Evolutionary conservation across 2,888 invertebrate species (phyloP), one percentile per base, ranked within the genome.

Genomic region (Prenolepis imparis): DNA sequence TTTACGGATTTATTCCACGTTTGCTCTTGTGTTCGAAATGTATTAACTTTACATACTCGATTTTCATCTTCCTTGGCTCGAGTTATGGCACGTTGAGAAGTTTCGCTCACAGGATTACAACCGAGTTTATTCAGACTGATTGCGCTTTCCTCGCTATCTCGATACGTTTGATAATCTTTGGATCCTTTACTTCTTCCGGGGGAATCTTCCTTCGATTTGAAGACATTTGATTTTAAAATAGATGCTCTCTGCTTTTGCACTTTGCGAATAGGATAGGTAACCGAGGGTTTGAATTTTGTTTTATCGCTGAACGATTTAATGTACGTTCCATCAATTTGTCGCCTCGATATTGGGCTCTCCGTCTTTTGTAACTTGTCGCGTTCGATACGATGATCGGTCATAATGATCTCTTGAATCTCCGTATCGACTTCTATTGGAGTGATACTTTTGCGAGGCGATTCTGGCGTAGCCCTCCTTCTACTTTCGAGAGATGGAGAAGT

Each of bases 321-420:
- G 66, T 72, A 85, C 41, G 86, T 77, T 44, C 36, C 57, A 15
- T 78, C 70, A 68, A 52, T 64, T 36, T 55, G 61, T 44, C 59
- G 68, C 32, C 52, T 64, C 52, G 32, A n/a, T 63, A 59, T 55
- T 36, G 81, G 61, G 12, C 74, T 85, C 39, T 83, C 63, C n/a
- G 72, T 44, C 32, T 64, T 64, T 39, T 61, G 73, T 39, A 44
- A 12, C 5, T 63, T 70, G 24, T 68, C 57, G 24, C 36, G 52
- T 57, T 89, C 85, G 9, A 84, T 75, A 24, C 82, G 72, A 64
- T 86, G 90, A 80, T 90, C 88, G 32, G 88, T 57, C 67, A 90
- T 86, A 5, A 82, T 84, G 80, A 91, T 86, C 82, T 90, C 90
- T 32, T 88, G 91, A 41, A 83, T 73, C 44, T 84, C 86, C 21